These are phyloP conservation scores for Aphelenchoides besseyi DNA, from an alignment of 1,140 invertebrate species.

Conservation along the genomic window DNA sequence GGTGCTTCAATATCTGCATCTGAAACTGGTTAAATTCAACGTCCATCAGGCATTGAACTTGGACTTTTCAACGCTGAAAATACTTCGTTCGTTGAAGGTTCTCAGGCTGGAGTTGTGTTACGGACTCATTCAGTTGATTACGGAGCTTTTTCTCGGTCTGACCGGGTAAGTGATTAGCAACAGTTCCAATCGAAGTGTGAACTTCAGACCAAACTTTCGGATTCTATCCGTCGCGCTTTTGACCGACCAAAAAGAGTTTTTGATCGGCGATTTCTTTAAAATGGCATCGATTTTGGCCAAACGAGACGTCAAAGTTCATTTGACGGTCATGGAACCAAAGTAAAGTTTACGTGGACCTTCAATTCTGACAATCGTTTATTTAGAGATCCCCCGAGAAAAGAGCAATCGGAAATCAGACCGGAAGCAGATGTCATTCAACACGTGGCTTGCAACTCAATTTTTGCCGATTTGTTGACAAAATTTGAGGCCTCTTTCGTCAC, in stretches of 20 bases:
- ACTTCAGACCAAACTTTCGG: background rate
- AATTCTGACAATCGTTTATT: conserved; percentile 6
- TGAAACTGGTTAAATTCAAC: conserved; percentile 36
- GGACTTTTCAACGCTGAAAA: too few species aligned
- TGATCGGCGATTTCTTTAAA: background rate
- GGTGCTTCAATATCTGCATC: conserved; percentile 26
- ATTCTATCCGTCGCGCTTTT: conserved; percentile 15
- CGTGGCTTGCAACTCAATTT: conserved; percentile 21
- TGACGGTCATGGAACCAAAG: conserved; percentile 24
- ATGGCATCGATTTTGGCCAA: background rate
- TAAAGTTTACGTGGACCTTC: background rate
- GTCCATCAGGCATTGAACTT: background rate
- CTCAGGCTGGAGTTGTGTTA: conserved; percentile 37
- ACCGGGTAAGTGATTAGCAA: too few species aligned
- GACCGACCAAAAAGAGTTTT: conserved; percentile 7
- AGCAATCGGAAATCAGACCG: too few species aligned
- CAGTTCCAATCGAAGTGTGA: too few species aligned
- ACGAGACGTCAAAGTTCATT: conserved; percentile 18
- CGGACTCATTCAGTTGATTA: conserved; percentile 14
- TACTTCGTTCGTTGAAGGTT: background rate
- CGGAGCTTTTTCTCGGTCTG: conserved; percentile 23
- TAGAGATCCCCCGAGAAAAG: background rate
- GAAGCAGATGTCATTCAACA: too few species aligned
- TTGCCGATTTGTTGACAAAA: conserved; percentile 28
- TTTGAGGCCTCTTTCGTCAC: conserved; percentile 35